These are phyloP conservation scores for Oikopleura albicans DNA, from an alignment of 23 tunicate genomes.

Conservation along the genomic window DNA sequence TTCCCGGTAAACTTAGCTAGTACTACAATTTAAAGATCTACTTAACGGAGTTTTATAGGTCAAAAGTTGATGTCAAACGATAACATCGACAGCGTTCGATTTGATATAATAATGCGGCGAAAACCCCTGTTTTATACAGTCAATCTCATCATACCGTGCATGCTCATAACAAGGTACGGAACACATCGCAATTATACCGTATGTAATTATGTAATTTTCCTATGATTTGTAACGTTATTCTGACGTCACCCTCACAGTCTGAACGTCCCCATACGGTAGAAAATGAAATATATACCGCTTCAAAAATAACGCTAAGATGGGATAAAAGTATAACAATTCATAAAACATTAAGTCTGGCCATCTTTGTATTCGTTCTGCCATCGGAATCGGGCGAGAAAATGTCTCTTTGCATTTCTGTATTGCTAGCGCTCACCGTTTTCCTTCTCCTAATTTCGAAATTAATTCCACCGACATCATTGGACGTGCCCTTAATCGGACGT, in stretches of 20 bases:
- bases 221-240: too few relatives aligned
- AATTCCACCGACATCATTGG: conserved; percentile 89
- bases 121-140: conserved; percentile 94
- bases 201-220: too few relatives aligned
- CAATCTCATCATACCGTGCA: conserved; percentile 76
- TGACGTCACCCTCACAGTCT: too few relatives aligned
- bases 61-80: background rate
- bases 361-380: conserved; percentile 75
- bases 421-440: conserved; percentile 89
- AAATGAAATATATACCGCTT: too few relatives aligned
- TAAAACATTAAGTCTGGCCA: conserved; percentile 34
- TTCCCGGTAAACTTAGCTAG: conserved; percentile 31
- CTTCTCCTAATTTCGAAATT: conserved; percentile 76
- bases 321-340: too few relatives aligned
- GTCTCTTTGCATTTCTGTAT: conserved; percentile 90
- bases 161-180: conserved; percentile 48
- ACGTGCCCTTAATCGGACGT: conserved; percentile 67
- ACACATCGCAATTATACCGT: too few relatives aligned
- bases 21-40: conserved; percentile 36
- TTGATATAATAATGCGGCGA: conserved; percentile 50
- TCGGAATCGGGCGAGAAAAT: conserved; percentile 97
- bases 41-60: conserved; percentile 26
- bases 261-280: too few relatives aligned
- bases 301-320: too few relatives aligned
- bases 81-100: background rate